These are phyloP conservation scores for Ptilonorhynchus violaceus DNA, from an alignment of 2,113 vertebrate species.

Conservation along the genomic window DNA sequence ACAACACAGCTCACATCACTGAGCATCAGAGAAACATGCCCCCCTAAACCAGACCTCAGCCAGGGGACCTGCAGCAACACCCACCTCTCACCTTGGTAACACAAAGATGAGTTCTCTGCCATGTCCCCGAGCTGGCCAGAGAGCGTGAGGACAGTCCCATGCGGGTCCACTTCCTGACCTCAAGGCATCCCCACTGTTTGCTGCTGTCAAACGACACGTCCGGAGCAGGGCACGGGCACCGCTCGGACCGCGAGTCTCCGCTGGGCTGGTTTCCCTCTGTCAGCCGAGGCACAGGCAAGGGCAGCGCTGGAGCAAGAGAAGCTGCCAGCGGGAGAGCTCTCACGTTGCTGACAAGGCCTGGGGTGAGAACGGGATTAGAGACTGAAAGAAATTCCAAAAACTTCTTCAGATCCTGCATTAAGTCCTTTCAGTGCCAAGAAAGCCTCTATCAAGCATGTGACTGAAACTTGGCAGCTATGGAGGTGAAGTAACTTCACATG, in stretches of 20 bases:
- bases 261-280: accelerated
- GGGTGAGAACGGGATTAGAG: not conserved
- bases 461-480: conserved; percentile 49
- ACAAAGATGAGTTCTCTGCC: not conserved
- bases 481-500: conserved; percentile 7
- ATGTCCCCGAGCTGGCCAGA: accelerated
- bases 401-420: conserved; percentile 6
- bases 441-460: conserved; percentile 31
- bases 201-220: accelerated
- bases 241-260: accelerated
- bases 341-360: not conserved
- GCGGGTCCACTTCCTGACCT: not conserved
- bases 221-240: not conserved
- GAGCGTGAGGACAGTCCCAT: accelerated
- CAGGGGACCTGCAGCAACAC: not conserved
- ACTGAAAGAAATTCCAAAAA: not conserved
- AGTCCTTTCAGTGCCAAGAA: not conserved
- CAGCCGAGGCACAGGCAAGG: not conserved
- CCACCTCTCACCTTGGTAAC: not conserved
- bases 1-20: not conserved
- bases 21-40: not conserved
- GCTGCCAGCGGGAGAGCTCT: not conserved
- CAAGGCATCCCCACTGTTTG: not conserved
- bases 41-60: not conserved
- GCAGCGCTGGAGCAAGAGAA: not conserved